phyloP scores from a whole-genome alignment of 2,888 invertebrate genomes.

The Acleris literana region DNA sequence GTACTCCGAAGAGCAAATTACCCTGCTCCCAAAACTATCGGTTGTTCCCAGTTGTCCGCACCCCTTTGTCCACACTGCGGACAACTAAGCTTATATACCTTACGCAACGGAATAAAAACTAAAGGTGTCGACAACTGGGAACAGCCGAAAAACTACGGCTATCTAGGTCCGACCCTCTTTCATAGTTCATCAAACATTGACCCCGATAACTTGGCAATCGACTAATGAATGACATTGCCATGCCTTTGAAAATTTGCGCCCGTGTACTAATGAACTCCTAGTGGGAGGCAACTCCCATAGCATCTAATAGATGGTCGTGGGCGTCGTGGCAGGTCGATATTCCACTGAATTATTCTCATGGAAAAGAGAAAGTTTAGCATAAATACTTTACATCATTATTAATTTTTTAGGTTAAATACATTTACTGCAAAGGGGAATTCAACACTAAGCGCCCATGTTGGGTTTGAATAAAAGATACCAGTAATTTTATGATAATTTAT shows the following conservation, averaged over 20 bases:
- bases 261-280: neutral
- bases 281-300: neutral
- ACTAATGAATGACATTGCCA: no score
- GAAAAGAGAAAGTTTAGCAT: neutral
- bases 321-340: neutral
- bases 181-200: no score
- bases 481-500: conserved; percentile 61
- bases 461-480: neutral
- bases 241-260: neutral
- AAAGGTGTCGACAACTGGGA: no score
- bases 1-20: no score
- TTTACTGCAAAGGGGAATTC: neutral
- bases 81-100: no score
- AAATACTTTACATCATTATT: neutral
- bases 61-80: no score
- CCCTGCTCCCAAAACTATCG: no score
- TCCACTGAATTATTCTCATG: neutral
- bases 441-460: neutral
- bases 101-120: no score
- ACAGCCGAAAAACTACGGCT: no score
- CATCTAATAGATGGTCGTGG: neutral
- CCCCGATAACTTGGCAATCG: no score
- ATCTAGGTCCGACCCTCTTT: no score
- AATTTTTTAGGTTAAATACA: neutral
- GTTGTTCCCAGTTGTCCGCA: no score